Conservation (phyloP, 2,888 invertebrate genomes). For the Dyspetes luteomarginatus region DNA sequence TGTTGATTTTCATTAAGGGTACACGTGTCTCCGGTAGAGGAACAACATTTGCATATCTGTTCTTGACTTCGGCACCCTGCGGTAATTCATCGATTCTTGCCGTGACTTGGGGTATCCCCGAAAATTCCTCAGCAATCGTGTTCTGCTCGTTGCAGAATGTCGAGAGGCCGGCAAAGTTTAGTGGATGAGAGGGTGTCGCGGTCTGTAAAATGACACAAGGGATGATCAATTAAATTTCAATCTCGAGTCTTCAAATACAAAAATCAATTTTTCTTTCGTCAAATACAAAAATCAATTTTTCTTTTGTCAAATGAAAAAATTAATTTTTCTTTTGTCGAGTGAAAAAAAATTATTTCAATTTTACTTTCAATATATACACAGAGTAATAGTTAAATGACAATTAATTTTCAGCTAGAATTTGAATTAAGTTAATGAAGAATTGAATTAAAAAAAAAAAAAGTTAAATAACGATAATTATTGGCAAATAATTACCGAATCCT, state of each 20-base stretch:
- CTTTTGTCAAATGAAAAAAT: not conserved
- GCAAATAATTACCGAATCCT: slow-evolving; percentile 89
- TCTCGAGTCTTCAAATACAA: not conserved
- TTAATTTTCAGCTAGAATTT: too few species aligned
- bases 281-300: too few species aligned
- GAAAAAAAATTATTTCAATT: too few species aligned
- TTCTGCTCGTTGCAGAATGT: slow-evolving; percentile 89
- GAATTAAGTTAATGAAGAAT: too few species aligned
- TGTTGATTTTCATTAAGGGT: slow-evolving; percentile 88
- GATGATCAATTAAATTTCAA: not conserved
- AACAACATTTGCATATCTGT: slow-evolving; percentile 97
- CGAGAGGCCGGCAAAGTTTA: slow-evolving; percentile 91
- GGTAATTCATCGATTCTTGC: slow-evolving; percentile 93
- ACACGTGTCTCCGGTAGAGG: slow-evolving; percentile 96
- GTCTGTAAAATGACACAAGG: slow-evolving; percentile 72
- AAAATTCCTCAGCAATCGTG: slow-evolving; percentile 92
- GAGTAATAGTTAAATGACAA: too few species aligned
- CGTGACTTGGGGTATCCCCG: slow-evolving; percentile 91
- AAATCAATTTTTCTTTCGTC: slow-evolving; percentile 13
- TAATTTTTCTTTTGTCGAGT: slow-evolving; percentile 23
- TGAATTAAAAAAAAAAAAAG: not conserved
- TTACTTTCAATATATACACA: too few species aligned
- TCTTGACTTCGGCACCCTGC: slow-evolving; percentile 94
- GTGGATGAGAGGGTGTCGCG: slow-evolving; percentile 87
- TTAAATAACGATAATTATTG: not conserved